Base-by-base conservation (phyloP, 35 echinoderm and acorn worm genomes). In the Chiridota heheva region DNA sequence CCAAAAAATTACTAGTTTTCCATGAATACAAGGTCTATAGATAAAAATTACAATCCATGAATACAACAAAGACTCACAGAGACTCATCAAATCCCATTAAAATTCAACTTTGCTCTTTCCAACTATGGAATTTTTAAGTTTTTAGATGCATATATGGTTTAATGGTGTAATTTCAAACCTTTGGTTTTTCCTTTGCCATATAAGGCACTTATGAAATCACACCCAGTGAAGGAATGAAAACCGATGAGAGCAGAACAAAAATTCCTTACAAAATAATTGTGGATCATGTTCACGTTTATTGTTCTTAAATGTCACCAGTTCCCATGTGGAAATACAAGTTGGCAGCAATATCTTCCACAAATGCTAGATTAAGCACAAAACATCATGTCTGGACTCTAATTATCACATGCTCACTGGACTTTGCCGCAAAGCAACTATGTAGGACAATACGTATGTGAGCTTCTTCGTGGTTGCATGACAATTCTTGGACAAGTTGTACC, bases 321-420 rank as follows among this genome's bases (percentile, higher is more conserved):
- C 82, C 58, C 2, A 76, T 86, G 44, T 81, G 63, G 42, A 91
- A 81, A 26, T 63, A 73, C 27, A 86, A 42, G 31, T 70, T 2
- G 6, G 64, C 34, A 48, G 40, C 20, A 13, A 91, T 61, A 7
- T 22, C 13, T 16, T 3, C 4, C 41, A 12, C 39, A 3, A 77
- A 29, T 2, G 70, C 24, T 34, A 84, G n/a, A 31, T 37, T 73
- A 56, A 90, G 68, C 18, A 90, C 49, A 37, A 84, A 84, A 90
- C 88, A 90, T 84, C 82, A 12, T 84, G 62, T 90, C 88, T 16
- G 88, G 88, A 24, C 88, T 90, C 3, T 84, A 34, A 39, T 26
- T 42, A 90, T 34, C 16, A 36, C 16, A 18, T 55, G 13, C 0
- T 10, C n/a, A n/a, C 34, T 47, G 3, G 7, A 15, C 3, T 69